These are phyloP conservation scores for Aphidoletes aphidimyza DNA, from an alignment of 2,888 invertebrate species.

Conservation along the genomic window DNA sequence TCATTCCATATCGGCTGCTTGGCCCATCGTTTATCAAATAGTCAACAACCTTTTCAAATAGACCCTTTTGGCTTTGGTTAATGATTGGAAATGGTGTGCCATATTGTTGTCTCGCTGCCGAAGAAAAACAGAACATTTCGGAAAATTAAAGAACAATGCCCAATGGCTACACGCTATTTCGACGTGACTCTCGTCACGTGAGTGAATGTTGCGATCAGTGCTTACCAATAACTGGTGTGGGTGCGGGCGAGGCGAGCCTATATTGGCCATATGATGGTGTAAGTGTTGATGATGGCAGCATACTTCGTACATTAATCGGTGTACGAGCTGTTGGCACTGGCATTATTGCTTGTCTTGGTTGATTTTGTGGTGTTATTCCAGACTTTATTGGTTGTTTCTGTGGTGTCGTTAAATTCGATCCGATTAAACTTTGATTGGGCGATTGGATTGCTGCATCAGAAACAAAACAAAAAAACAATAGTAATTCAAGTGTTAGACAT, in stretches of 20 bases:
- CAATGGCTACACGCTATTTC: no score
- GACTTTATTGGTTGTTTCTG: neutral
- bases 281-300: neutral
- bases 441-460: neutral
- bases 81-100: conserved; percentile 65
- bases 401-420: conserved; percentile 27
- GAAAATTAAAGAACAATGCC: no score
- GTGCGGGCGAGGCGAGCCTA: neutral
- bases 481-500: no score
- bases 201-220: neutral
- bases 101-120: neutral
- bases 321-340: conserved; percentile 54
- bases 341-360: conserved; percentile 42
- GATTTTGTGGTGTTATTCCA: conserved; percentile 22
- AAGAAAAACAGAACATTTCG: no score
- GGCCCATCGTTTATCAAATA: conserved; percentile 96
- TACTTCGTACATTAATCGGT: conserved; percentile 55
- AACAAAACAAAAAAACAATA: neutral
- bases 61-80: conserved; percentile 74
- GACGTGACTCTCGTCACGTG: no score
- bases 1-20: conserved; percentile 91
- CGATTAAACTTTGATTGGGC: conserved; percentile 26
- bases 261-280: conserved; percentile 39
- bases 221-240: conserved; percentile 5
- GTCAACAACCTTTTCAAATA: conserved; percentile 91